Percentiles rank a stretch among this genome's conserved stretches.
phyloP scores from a whole-genome alignment of 1,140 invertebrate genomes.

The Medauroidea extradentata region DNA sequence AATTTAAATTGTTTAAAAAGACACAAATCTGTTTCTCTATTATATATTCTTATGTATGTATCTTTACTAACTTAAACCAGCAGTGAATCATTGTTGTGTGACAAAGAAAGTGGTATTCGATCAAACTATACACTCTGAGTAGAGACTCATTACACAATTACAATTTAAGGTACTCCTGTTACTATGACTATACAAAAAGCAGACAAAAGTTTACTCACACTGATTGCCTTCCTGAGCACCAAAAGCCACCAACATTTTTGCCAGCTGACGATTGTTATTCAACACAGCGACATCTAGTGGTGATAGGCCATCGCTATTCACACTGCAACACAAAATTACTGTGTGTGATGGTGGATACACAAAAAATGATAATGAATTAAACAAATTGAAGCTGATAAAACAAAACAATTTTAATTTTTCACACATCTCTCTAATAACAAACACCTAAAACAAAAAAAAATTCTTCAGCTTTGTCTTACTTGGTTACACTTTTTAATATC shows the following conservation, averaged over 20 bases:
- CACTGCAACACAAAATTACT: slow-evolving; percentile 47
- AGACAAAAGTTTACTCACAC: slow-evolving; percentile 79
- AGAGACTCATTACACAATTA: too few relatives aligned
- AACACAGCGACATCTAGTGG: slow-evolving; percentile 87
- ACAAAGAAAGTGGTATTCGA: too few relatives aligned
- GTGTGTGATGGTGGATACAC: not conserved
- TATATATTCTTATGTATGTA: too few relatives aligned
- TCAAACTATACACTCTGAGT: too few relatives aligned
- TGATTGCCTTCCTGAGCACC: slow-evolving; percentile 84
- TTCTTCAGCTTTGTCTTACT: not conserved
- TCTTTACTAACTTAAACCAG: too few relatives aligned
- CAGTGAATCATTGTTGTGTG: too few relatives aligned
- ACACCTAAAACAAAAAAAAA: not conserved
- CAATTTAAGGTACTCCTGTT: too few relatives aligned
- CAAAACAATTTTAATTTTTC: not conserved
- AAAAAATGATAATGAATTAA: not conserved
- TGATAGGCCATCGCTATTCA: slow-evolving; percentile 84
- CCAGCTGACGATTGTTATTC: slow-evolving; percentile 78
- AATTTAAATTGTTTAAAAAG: too few relatives aligned
- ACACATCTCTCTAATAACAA: not conserved
- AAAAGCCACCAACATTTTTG: slow-evolving; percentile 80
- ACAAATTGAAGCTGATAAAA: not conserved
- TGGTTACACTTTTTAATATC: too few relatives aligned
- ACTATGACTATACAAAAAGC: too few relatives aligned
- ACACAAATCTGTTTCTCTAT: too few relatives aligned